Percentiles rank a stretch among this genome's conserved stretches.
These are phyloP conservation scores for Epinephelus malabaricus DNA, from an alignment of 2,797 vertebrate genomes.

Conservation along the genomic window DNA sequence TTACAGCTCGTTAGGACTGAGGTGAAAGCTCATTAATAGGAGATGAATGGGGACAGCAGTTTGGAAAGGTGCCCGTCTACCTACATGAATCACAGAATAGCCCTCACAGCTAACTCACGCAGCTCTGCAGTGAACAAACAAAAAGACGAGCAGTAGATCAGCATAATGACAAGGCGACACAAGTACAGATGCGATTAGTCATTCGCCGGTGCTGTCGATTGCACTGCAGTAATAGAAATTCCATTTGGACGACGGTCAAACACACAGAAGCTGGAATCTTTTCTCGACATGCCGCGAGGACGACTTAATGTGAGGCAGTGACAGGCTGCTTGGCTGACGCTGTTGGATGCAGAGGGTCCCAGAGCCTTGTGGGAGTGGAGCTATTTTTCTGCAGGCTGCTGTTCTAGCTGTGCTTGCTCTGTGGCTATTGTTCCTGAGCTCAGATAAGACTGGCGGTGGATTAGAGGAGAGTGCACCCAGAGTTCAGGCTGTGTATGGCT, in stretches of 20 bases:
- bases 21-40: conserved; percentile 85
- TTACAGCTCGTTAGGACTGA: conserved; percentile 82
- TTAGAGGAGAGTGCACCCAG: conserved; percentile 83
- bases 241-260: conserved; percentile 63
- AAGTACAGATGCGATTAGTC: conserved; percentile 59
- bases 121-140: conserved; percentile 53
- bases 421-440: conserved; percentile 78
- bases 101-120: conserved; percentile 32
- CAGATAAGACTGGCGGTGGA: conserved; percentile 80
- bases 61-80: conserved; percentile 71
- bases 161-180: conserved; percentile 41
- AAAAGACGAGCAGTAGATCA: conserved; percentile 56
- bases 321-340: conserved; percentile 68
- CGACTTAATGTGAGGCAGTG: conserved; percentile 67
- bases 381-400: conserved; percentile 69
- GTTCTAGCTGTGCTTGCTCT: conserved; percentile 69
- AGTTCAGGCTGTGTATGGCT: conserved; percentile 78
- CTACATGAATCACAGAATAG: conserved; percentile 70
- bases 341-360: conserved; percentile 56
- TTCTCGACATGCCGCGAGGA: conserved; percentile 44
- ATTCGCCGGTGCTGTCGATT: conserved; percentile 35
- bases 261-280: conserved; percentile 50
- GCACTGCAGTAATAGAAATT: conserved; percentile 57
- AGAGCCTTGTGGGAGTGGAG: conserved; percentile 64
- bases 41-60: conserved; percentile 78